Conservation (phyloP, 2,797 vertebrate genomes). For the Erithacus rubecula region DNA sequence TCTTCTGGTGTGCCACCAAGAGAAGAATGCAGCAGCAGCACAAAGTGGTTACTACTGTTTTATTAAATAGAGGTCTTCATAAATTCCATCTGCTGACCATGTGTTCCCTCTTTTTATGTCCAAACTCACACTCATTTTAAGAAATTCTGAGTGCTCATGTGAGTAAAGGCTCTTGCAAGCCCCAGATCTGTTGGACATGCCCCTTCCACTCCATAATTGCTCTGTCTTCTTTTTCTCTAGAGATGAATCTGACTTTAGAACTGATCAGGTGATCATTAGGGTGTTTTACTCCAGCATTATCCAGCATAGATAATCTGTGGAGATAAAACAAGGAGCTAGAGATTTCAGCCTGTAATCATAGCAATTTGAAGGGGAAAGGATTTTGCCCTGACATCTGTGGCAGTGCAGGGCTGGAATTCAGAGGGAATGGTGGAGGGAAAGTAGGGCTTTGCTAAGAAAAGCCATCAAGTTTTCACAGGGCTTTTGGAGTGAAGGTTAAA, state of each 20-base stretch:
- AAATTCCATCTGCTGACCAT: slow-evolving; percentile 2
- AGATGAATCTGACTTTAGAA: not conserved
- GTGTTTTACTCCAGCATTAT: not conserved
- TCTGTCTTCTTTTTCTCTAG: not conserved
- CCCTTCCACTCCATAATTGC: not conserved
- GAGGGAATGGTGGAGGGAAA: not conserved
- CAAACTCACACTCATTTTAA: not conserved
- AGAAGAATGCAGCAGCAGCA: not conserved
- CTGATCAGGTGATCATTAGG: not conserved
- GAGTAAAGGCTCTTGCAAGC: not conserved
- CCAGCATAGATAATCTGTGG: not conserved
- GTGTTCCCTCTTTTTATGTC: slow-evolving; percentile 5
- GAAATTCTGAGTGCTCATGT: not conserved
- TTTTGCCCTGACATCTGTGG: not conserved
- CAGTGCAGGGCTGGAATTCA: not conserved
- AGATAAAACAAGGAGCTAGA: not conserved
- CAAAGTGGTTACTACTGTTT: slow-evolving; percentile 38
- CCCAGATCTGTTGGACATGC: not conserved
- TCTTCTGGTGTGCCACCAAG: not conserved
- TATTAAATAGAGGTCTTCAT: slow-evolving; percentile 8
- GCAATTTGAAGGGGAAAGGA: not conserved
- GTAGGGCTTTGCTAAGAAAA: not conserved
- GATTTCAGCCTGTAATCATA: not conserved
- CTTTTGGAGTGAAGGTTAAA: not conserved
- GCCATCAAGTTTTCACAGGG: not conserved